Percentiles rank a stretch among this genome's conserved stretches.
Evolutionary conservation across 2,113 vertebrate species (phyloP).

Genomic region (Murina feae): DNA sequence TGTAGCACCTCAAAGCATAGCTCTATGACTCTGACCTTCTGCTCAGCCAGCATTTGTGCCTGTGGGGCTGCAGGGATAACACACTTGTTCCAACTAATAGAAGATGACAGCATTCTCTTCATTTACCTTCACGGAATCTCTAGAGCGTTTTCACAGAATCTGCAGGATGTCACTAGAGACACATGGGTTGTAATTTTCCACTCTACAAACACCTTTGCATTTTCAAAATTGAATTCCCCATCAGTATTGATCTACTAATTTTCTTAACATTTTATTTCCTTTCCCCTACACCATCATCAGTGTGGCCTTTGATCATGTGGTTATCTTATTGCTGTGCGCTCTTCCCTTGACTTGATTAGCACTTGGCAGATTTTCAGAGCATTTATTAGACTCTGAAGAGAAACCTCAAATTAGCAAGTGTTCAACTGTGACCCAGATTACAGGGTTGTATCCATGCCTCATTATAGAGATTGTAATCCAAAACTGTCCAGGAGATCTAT

Average conservation of each 20-base stretch:
- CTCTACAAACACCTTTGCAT: conserved; percentile 1
- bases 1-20: accelerated
- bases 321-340: conserved; percentile 12
- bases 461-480: background rate
- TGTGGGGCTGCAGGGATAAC: background rate
- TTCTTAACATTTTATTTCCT: conserved; percentile 32
- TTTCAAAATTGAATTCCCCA: conserved; percentile 8
- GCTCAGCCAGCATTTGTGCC: background rate
- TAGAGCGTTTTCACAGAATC: background rate
- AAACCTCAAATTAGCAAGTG: conserved; percentile 55
- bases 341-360: conserved; percentile 45
- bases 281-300: background rate
- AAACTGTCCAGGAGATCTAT: background rate
- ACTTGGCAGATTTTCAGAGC: conserved; percentile 49
- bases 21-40: background rate
- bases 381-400: conserved; percentile 54
- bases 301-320: background rate
- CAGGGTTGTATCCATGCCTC: conserved; percentile 14
- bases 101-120: background rate
- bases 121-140: background rate
- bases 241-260: background rate
- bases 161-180: background rate
- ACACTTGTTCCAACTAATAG: background rate
- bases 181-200: background rate
- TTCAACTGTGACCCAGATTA: conserved; percentile 53